A percentile compares a stretch with the other conserved stretches of the same genome.
Conservation (phyloP, 1,140 invertebrate species). For the Drosophila subobscura region DNA sequence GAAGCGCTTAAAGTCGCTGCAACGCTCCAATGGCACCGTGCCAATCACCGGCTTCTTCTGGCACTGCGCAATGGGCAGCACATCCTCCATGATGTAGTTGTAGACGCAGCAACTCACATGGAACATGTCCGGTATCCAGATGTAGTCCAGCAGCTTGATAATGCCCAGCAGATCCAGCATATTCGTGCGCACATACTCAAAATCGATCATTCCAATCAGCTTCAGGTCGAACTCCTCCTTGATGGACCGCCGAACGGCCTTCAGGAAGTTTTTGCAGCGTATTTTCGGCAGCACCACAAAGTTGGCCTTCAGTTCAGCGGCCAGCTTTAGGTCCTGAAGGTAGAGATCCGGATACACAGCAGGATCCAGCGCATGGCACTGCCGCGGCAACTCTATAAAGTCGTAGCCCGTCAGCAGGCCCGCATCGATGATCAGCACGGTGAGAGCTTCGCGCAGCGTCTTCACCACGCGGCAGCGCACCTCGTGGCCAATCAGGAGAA, state of each 20-base stretch:
- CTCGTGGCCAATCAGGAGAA: slow-evolving; percentile 60
- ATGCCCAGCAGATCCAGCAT: slow-evolving; percentile 76
- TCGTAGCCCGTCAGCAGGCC: slow-evolving; percentile 72
- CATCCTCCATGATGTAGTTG: slow-evolving; percentile 75
- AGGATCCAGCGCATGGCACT: slow-evolving; percentile 55
- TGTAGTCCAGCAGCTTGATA: slow-evolving; percentile 70
- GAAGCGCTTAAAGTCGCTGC: slow-evolving; percentile 75
- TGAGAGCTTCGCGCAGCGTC: slow-evolving; percentile 61
- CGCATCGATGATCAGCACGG: slow-evolving; percentile 67
- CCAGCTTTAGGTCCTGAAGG: slow-evolving; percentile 50
- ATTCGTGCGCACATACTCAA: slow-evolving; percentile 72
- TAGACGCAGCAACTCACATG: slow-evolving; percentile 58
- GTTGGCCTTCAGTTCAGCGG: slow-evolving; percentile 45
- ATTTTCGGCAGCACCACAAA: slow-evolving; percentile 72
- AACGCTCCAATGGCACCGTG: slow-evolving; percentile 71
- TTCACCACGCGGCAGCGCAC: slow-evolving; percentile 69
- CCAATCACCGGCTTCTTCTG: slow-evolving; percentile 72
- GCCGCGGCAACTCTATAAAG: slow-evolving; percentile 73
- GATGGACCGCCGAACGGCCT: slow-evolving; percentile 38
- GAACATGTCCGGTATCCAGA: slow-evolving; percentile 82
- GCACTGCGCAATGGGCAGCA: slow-evolving; percentile 69
- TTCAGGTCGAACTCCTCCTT: slow-evolving; percentile 43
- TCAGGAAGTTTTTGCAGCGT: slow-evolving; percentile 67
- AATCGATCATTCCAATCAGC: slow-evolving; percentile 75
- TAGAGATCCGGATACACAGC: slow-evolving; percentile 47